phyloP scores from a whole-genome alignment of 2,888 invertebrate genomes.

The Mylabris sibirica region DNA sequence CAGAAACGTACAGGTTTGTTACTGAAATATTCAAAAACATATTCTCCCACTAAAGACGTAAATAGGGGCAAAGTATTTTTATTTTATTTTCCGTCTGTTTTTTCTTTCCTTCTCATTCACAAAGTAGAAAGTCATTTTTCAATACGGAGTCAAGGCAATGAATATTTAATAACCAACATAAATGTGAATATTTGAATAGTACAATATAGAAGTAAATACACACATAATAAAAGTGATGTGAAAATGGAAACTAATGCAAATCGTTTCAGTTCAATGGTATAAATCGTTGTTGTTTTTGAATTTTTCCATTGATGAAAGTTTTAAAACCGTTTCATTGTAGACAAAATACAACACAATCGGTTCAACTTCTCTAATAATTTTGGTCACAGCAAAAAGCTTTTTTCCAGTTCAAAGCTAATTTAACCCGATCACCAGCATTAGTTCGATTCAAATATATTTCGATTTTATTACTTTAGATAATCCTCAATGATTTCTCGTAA shows the following conservation, averaged over 20 bases:
- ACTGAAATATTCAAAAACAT: constrained; percentile 11
- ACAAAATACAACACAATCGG: constrained; percentile 15
- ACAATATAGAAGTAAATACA: constrained; percentile 12
- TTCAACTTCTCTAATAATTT: constrained; percentile 18
- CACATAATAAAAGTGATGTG: not conserved
- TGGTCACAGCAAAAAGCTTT: constrained; percentile 26
- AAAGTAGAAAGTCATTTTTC: constrained; percentile 15
- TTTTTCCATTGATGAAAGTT: constrained; percentile 7
- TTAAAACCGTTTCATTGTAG: not conserved
- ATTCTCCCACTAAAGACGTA: not conserved
- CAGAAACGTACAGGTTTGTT: constrained; percentile 70
- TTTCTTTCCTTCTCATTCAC: not conserved
- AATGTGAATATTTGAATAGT: constrained; percentile 14
- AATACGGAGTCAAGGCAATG: not conserved
- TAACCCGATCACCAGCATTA: constrained; percentile 11
- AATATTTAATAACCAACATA: constrained; percentile 9
- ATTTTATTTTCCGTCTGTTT: not conserved
- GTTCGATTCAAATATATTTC: not conserved
- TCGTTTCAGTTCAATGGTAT: not conserved
- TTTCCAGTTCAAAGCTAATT: constrained; percentile 23
- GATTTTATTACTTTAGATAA: not conserved
- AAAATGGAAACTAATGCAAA: constrained; percentile 14
- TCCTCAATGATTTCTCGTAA: not conserved
- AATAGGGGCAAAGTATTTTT: not conserved
- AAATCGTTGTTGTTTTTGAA: constrained; percentile 10